Base-by-base conservation (phyloP, 1,140 invertebrate species). In the Drosophila nebulosa region DNA sequence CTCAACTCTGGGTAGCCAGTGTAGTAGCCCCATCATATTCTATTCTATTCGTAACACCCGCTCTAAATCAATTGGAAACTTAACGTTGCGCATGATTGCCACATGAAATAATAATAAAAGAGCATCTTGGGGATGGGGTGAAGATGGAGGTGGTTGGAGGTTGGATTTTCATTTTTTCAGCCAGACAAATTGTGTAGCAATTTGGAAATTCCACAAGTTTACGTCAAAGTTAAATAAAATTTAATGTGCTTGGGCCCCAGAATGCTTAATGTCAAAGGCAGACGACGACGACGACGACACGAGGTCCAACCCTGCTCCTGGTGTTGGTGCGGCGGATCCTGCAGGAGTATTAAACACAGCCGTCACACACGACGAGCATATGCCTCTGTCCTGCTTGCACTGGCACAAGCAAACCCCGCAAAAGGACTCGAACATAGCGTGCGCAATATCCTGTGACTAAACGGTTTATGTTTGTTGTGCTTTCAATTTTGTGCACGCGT, bases 371-470 rank as follows among this genome's bases (percentile, higher is more conserved):
- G 51, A 66, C 57, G 51, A 51, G 61, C 57, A 26, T 52, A 30
- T 52, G 42, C 24, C 16, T 59, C 64, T 36, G 21, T 64, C 73
- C 39, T 18, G 21, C 69, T 69, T 68, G 32, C 42, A 75, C 39
- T 46, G 39, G 39, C 39, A 10, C 6, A 16, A 16, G 16, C 30
- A 9, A 10, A 46, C 9, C 16, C 7, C 39, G n/a, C n/a, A n/a
- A n/a, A 18, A 46, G 16, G 39, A 46, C 39, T 46, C 75, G 57
- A 59, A 65, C 61, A 56, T 27, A 88, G 74, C 80, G 84, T 79
- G 85, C 79, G 90, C 89, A 91, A 91, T 91, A 91, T 91, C 90
- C 90, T 91, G 90, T 91, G 90, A 91, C 90, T 91, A 91, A 91
- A 91, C 90, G 90, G 90, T 91, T 91, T 91, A 91, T 91, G 75